phyloP scores from a whole-genome alignment of 2,888 invertebrate genomes.

The Agelastica alni region DNA sequence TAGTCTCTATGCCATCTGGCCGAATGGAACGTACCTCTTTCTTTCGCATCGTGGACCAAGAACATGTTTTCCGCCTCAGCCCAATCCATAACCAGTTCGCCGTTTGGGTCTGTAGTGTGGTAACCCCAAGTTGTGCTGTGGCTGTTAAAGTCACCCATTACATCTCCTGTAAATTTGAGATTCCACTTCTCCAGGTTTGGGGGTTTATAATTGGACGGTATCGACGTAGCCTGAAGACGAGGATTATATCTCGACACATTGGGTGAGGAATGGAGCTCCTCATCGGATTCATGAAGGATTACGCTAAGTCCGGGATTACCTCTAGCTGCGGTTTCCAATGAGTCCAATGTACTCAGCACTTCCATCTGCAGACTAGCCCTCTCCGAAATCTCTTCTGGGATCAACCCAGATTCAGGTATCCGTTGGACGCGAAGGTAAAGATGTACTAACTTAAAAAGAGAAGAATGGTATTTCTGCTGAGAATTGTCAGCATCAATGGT shows the following conservation, averaged over 20 bases:
- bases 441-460: neutral
- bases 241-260: neutral
- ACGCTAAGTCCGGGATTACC: neutral
- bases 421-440: neutral
- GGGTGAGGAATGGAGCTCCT: neutral
- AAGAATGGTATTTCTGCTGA: neutral
- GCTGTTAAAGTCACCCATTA: too few species aligned
- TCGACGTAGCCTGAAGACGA: neutral
- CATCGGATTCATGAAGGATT: neutral
- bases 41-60: too few species aligned
- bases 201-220: neutral
- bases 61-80: too few species aligned
- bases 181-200: conserved; percentile 1
- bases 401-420: neutral
- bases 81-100: too few species aligned
- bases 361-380: neutral
- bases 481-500: neutral
- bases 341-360: neutral
- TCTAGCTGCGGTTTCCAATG: neutral
- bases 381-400: neutral
- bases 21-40: too few species aligned
- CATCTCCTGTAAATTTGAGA: conserved; percentile 1
- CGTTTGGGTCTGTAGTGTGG: too few species aligned
- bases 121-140: too few species aligned
- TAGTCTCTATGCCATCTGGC: too few species aligned